A percentile compares a stretch with the other conserved stretches of the same genome.
These are phyloP conservation scores for Struthidea cinerea DNA, from an alignment of 2,113 vertebrate species.

Conservation along the genomic window DNA sequence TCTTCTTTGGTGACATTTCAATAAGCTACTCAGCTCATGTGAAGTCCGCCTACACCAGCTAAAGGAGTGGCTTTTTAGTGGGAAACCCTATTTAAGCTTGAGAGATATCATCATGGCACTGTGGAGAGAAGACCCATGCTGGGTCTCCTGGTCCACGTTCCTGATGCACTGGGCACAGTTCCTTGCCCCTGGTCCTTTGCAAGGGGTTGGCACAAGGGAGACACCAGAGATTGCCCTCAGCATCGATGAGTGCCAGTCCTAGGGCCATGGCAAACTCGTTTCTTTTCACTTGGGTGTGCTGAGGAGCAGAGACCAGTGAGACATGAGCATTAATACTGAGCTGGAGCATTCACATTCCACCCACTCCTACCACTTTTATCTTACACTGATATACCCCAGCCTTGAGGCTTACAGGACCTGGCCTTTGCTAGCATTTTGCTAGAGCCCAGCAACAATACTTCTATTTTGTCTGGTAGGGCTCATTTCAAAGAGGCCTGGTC, in stretches of 20 bases:
- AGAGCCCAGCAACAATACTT: conserved; percentile 4
- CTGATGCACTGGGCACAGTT: not conserved
- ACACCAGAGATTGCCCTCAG: not conserved
- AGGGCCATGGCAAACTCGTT: not conserved
- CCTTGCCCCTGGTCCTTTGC: not conserved
- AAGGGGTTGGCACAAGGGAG: not conserved
- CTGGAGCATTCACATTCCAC: not conserved
- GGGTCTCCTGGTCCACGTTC: not conserved
- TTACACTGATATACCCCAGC: not conserved
- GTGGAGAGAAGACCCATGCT: not conserved
- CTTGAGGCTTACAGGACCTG: not conserved
- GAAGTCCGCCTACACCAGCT: not conserved
- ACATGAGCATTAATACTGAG: not conserved
- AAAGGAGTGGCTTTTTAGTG: not conserved
- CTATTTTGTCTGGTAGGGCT: not conserved
- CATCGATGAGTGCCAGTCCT: not conserved
- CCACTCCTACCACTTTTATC: not conserved
- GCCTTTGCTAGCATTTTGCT: conserved; percentile 10
- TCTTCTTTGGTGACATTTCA: not conserved
- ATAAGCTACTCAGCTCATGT: not conserved
- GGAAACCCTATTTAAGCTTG: not conserved
- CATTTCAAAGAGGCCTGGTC: conserved; percentile 12
- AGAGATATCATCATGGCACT: not conserved
- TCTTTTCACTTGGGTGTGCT: not conserved
- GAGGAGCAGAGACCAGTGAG: not conserved